phyloP scores from a whole-genome alignment of 2,797 vertebrate genomes.

The Danionella dracula region DNA sequence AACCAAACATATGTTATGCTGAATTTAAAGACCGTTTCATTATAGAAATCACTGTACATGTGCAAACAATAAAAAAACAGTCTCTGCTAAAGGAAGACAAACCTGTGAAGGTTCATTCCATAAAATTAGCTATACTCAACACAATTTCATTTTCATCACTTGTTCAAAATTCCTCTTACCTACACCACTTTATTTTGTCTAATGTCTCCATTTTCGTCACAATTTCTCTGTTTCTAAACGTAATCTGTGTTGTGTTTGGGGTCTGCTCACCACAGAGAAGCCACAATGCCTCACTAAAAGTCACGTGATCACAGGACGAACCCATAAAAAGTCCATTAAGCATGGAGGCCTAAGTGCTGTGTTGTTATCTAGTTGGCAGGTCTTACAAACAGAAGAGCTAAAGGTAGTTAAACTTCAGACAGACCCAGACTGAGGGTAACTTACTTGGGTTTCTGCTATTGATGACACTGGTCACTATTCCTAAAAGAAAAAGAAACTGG shows the following conservation, averaged over 20 bases:
- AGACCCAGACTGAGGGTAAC: not conserved
- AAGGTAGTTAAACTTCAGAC: conserved; percentile 56
- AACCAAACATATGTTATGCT: too few species aligned
- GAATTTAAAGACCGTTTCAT: too few species aligned
- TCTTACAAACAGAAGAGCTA: conserved; percentile 90
- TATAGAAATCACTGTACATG: too few species aligned
- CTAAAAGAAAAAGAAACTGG: too few species aligned
- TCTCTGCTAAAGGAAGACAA: too few species aligned
- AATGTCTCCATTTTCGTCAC: not conserved
- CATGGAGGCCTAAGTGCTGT: conserved; percentile 84
- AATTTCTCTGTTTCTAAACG: conserved; percentile 2
- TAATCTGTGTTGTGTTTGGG: conserved; percentile 76
- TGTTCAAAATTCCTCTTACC: not conserved
- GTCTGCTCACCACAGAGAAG: conserved; percentile 77
- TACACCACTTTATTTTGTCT: not conserved
- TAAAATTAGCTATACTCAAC: too few species aligned
- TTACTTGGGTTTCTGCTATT: too few species aligned
- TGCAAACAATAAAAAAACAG: too few species aligned
- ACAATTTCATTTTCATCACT: too few species aligned
- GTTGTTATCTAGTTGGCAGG: conserved; percentile 93
- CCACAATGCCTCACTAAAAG: conserved; percentile 76
- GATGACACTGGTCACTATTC: too few species aligned
- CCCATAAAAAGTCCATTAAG: conserved; percentile 99
- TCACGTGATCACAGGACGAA: conserved; percentile 84
- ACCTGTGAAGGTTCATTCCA: too few species aligned